These are phyloP conservation scores for Pachycephala philippinensis DNA, from an alignment of 2,113 vertebrate genomes.

Conservation along the genomic window DNA sequence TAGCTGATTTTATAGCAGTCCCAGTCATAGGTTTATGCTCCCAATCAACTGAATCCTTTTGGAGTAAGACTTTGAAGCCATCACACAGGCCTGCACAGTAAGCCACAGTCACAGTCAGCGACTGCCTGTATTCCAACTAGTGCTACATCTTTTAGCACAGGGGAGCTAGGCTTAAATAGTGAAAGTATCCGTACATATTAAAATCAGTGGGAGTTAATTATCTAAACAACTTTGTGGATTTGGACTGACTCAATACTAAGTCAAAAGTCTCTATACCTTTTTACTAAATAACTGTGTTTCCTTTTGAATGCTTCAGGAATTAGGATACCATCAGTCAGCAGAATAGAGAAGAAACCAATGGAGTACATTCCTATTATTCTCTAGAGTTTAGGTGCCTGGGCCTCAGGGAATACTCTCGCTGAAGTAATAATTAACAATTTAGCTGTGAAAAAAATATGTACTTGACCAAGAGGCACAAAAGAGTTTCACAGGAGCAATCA, in stretches of 20 bases:
- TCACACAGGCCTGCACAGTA: neutral
- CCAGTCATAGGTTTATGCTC: neutral
- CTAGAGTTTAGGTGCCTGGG: neutral
- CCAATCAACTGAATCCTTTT: neutral
- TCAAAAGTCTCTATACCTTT: neutral
- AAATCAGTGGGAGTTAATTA: neutral
- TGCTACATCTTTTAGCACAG: neutral
- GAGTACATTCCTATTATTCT: neutral
- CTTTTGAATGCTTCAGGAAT: neutral
- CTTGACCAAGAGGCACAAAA: neutral
- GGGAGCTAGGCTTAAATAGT: neutral
- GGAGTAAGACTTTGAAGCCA: neutral
- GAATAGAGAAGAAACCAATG: neutral
- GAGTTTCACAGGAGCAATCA: fast-evolving
- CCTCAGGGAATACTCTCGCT: neutral
- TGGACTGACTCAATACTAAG: neutral
- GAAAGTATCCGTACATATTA: neutral
- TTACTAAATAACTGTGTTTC: neutral
- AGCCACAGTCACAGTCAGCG: neutral
- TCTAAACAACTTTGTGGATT: neutral
- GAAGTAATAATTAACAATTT: neutral
- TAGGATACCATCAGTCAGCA: neutral
- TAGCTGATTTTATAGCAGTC: neutral
- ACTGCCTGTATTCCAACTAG: neutral
- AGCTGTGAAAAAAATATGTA: neutral